Evolutionary conservation across 2,113 vertebrate species (phyloP).

Genomic region (Pterocles burchelli): DNA sequence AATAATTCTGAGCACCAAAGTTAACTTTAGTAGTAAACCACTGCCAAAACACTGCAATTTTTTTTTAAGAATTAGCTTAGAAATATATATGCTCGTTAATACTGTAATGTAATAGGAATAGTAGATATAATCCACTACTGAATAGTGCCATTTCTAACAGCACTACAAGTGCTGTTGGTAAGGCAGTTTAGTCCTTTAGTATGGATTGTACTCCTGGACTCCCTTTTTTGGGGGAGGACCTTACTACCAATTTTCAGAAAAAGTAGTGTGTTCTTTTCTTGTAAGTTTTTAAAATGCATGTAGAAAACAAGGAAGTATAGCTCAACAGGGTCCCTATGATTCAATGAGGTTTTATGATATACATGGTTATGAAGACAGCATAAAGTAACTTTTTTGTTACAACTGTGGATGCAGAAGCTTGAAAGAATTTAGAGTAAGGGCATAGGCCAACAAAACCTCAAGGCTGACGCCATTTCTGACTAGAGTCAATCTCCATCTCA

Average conservation of each 20-base stretch:
- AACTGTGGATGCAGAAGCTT: neutral
- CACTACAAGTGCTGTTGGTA: neutral
- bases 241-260: neutral
- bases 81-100: neutral
- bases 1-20: constrained; percentile 11
- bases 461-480: neutral
- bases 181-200: neutral
- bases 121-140: neutral
- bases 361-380: neutral
- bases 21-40: neutral
- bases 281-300: neutral
- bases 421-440: neutral
- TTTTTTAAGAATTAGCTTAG: neutral
- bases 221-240: neutral
- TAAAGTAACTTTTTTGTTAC: neutral
- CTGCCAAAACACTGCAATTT: neutral
- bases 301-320: neutral
- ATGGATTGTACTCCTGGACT: neutral
- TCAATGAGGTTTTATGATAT: neutral
- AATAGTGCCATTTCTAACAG: neutral
- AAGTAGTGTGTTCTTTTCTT: neutral
- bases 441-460: neutral
- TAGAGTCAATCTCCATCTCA: neutral
- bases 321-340: neutral
- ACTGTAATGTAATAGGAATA: neutral